These are phyloP conservation scores for Scelioninae gen. 1 DNA, from an alignment of 2,888 invertebrate species.

Conservation along the genomic window DNA sequence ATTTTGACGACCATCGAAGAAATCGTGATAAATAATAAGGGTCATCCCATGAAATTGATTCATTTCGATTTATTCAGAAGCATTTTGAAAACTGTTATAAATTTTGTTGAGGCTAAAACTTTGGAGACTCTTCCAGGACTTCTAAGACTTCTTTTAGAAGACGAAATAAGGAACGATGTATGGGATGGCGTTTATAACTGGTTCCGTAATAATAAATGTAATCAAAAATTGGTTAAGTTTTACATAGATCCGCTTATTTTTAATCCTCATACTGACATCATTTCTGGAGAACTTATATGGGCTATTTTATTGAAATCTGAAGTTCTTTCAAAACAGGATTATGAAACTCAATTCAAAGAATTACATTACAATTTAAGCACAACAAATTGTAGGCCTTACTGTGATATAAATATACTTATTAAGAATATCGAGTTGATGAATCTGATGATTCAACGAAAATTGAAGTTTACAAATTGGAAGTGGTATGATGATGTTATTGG, in stretches of 20 bases:
- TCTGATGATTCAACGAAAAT: slow-evolving; percentile 11
- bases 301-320: slow-evolving; percentile 8
- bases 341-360: not conserved
- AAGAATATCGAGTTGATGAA: slow-evolving; percentile 2
- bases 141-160: slow-evolving; percentile 16
- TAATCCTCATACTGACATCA: not conserved
- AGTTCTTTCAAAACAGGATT: not conserved
- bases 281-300: not conserved
- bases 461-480: not conserved
- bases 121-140: not conserved
- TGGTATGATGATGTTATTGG: too few relatives aligned
- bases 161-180: slow-evolving; percentile 22
- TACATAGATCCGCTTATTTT: too few relatives aligned
- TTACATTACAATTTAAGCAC: not conserved
- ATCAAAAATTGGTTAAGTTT: too few relatives aligned
- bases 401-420: not conserved
- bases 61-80: slow-evolving; percentile 17
- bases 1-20: too few relatives aligned
- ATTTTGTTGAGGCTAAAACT: slow-evolving; percentile 13
- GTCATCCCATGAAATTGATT: slow-evolving; percentile 22
- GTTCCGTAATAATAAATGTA: too few relatives aligned
- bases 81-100: slow-evolving; percentile 16
- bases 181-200: slow-evolving; percentile 16
- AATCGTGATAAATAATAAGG: slow-evolving; percentile 7
- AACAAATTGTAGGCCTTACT: slow-evolving; percentile 27